These are phyloP conservation scores for Capitella teleta DNA, from an alignment of 1,140 invertebrate genomes.

Conservation along the genomic window DNA sequence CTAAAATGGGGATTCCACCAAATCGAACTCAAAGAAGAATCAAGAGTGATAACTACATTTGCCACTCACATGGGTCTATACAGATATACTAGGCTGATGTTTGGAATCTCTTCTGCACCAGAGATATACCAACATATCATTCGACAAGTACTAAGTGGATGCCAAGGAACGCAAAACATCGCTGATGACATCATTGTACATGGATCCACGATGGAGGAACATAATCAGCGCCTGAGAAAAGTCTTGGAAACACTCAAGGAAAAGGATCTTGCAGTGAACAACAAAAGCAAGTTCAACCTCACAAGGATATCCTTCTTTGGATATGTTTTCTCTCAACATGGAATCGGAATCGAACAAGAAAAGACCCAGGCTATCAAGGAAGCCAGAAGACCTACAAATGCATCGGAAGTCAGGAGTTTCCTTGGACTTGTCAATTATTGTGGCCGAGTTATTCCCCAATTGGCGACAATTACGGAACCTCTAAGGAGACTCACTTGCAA, in stretches of 20 bases:
- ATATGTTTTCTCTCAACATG: slow-evolving; percentile 1
- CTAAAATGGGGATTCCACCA: slow-evolving; percentile 15
- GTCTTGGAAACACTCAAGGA: not conserved
- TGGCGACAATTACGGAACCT: not conserved
- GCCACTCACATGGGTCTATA: slow-evolving; percentile 8
- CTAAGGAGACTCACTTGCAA: not conserved
- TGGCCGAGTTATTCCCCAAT: not conserved
- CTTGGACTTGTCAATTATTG: slow-evolving; percentile 9
- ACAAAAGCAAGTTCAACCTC: slow-evolving; percentile 4
- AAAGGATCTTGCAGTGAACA: not conserved
- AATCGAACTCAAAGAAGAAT: slow-evolving; percentile 7
- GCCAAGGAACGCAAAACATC: slow-evolving; percentile 2
- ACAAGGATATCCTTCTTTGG: not conserved
- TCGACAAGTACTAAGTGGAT: not conserved
- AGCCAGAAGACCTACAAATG: not conserved
- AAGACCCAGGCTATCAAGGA: not conserved
- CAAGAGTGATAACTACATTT: slow-evolving; percentile 2
- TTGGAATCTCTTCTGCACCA: slow-evolving; percentile 1
- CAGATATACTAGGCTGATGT: not conserved
- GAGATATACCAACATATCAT: slow-evolving; percentile 1
- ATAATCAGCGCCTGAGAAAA: not conserved
- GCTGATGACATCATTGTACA: not conserved
- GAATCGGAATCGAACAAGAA: not conserved
- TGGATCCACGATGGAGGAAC: not conserved
- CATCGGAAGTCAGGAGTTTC: not conserved